Base-by-base conservation (phyloP, 1,140 invertebrate species). In the Leguminivora glycinivorella region DNA sequence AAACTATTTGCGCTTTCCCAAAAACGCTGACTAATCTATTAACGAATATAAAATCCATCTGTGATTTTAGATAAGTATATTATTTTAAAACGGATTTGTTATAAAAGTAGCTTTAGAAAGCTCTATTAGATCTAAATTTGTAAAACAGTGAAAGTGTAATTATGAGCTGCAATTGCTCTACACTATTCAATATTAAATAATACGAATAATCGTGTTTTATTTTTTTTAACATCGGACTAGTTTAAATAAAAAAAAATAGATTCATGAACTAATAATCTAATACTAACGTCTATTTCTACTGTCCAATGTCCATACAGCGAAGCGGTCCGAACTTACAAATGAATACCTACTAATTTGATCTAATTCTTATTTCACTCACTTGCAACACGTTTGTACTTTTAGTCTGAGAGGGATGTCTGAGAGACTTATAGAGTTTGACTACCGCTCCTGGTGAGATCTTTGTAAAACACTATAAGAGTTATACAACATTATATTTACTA, bases 11-110 rank as follows among this genome's bases (percentile, higher is more conserved):
- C 71, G 73, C 71, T 75, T 75, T 68, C 70, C 34, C 31, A 72
- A 58, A 73, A 71, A 69, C 40, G 75, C 70, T 72, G 72, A 25
- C 72, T 76, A 76, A 76, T 73, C 58, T 76, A 68, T 73, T 76
- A 76, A 76, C 71, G 70, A 73, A 71, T 56, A 68, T 47, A 70
- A 67, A 70, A 67, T 29, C 68, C 38, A 47, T 34, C 69, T 69
- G 74, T 34, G 38, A 70, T 72, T 34, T 22, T 56, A 67, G 56
- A 72, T 72, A 68, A 58, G 70, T 73, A 70, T 68, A 26, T 69
- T 66, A 71, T 69, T 70, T 58, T 71, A 43, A 63, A 63, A 12
- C 26, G 17, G 7, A 9, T 63, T 63, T n/a, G 58, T 63, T 63
- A n/a, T n/a, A 63, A 63, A 19, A 43, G 26, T 29, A 29, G 58